Evolutionary conservation across 2,888 invertebrate genomes (phyloP), one percentile per base, ranked within the genome.

Genomic region (Phalera bucephala): DNA sequence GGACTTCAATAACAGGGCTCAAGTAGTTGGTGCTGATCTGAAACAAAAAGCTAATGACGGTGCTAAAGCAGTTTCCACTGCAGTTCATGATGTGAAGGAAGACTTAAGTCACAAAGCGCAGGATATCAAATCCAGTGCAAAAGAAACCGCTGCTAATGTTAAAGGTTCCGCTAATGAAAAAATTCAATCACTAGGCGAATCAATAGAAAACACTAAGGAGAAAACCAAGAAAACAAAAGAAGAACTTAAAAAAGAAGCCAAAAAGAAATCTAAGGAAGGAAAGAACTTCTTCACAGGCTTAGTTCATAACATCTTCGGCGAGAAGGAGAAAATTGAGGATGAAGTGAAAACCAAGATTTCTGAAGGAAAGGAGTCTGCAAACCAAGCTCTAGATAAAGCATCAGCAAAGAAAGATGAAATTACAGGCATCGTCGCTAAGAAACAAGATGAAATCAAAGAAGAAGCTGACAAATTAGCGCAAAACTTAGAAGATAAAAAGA

Each of bases 201-300:
- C 81, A 1, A 33, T 82, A 21, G 82, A 82, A 36, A 66, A 57
- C 20, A 58, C 64, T 11, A 84, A 79, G 46, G 74, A 75, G 36
- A 79, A 80, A 40, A 67, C 70, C 0, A 72, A 80, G 45, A 74
- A 79, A 40, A 67, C 71, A 0, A 72, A 80, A 44, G 72, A 79
- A 20, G 71, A 78, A 36, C 62, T 66, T 19, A 70, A 78, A 45
- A 73, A 78, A 25, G 72, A 80, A 43, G 72, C 71, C 0, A 85
- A 87, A 47, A 85, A 88, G 58, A 87, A 87, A 40, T 73, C 80
- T 9, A 88, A 88, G 52, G 84, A 88, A 64, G 80, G 88, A 2
- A 88, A 89, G 42, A 80, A 71, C 49, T 89, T 89, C 52, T 80
- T 89, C 22, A 76, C 85, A 6, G 88, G 89, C 10, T 55, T 90